phyloP scores from a whole-genome alignment of 1,140 invertebrate genomes.

The Sitodiplosis mosellana region DNA sequence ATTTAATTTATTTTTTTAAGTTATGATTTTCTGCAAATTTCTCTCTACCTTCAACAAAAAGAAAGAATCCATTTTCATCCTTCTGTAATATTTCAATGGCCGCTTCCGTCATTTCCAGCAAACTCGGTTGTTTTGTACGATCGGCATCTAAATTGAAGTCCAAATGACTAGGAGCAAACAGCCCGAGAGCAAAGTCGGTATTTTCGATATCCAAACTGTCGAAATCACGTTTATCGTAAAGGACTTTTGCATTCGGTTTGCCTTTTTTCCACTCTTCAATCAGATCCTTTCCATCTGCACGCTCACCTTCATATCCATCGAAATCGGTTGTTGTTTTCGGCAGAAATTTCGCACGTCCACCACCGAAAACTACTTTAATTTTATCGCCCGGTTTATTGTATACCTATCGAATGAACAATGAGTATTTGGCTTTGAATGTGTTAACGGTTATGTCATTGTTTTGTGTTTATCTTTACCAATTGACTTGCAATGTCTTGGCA shows the following conservation, averaged over 20 bases:
- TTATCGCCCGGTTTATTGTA: constrained; percentile 31
- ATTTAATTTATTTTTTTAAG: constrained; percentile 36
- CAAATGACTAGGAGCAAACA: constrained; percentile 23
- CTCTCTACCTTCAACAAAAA: constrained; percentile 35
- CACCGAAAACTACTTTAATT: constrained; percentile 44
- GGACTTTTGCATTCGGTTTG: constrained; percentile 28
- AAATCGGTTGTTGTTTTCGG: constrained; percentile 26
- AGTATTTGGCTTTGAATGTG: too few relatives aligned
- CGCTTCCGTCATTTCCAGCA: constrained; percentile 55
- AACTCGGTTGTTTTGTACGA: constrained; percentile 41
- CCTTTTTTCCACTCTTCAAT: constrained; percentile 30
- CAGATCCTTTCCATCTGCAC: constrained; percentile 28
- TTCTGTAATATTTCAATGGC: constrained; percentile 48
- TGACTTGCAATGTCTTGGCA: constrained; percentile 36
- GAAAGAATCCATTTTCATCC: constrained; percentile 47
- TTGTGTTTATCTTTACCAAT: too few relatives aligned
- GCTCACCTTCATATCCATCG: constrained; percentile 28
- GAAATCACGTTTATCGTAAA: constrained; percentile 37
- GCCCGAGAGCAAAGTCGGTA: constrained; percentile 30
- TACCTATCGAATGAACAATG: constrained; percentile 38
- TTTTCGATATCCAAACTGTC: constrained; percentile 11
- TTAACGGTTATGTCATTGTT: constrained; percentile 40
- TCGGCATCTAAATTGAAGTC: constrained; percentile 27
- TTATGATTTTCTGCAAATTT: constrained; percentile 24
- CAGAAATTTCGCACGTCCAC: constrained; percentile 39